Conservation (phyloP, 37 sponge, comb jelly and placozoan genomes). For the Agelas oroides region DNA sequence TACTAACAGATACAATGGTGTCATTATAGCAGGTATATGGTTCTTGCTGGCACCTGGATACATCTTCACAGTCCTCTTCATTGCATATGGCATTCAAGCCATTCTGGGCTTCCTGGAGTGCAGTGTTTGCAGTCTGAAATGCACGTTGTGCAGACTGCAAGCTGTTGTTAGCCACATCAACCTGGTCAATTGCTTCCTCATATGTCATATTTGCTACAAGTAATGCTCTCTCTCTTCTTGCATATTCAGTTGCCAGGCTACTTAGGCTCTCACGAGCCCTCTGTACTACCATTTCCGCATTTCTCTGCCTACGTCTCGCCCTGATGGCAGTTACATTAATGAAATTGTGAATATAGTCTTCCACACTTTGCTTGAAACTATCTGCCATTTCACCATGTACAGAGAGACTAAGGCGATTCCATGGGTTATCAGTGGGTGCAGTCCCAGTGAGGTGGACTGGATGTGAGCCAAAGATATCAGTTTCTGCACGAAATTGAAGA, state of each 20-base stretch:
- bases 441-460: neutral
- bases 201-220: neutral
- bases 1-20: neutral
- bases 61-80: neutral
- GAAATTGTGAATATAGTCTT: constrained; percentile 7
- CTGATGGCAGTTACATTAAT: neutral
- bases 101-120: neutral
- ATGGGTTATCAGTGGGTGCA: constrained; percentile 7
- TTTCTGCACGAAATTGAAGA: neutral
- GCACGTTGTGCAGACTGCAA: neutral
- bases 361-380: neutral
- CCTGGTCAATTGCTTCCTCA: neutral
- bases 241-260: neutral
- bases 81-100: neutral
- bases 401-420: neutral
- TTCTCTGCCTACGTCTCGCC: neutral
- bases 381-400: neutral
- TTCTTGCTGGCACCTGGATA: neutral
- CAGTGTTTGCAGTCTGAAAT: constrained; percentile 5
- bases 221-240: neutral
- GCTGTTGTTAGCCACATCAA: neutral
- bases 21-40: neutral
- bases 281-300: neutral
- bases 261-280: neutral
- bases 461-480: neutral